Conservation (phyloP, 2,797 vertebrate species). For the Poeciliopsis presidionis region DNA sequence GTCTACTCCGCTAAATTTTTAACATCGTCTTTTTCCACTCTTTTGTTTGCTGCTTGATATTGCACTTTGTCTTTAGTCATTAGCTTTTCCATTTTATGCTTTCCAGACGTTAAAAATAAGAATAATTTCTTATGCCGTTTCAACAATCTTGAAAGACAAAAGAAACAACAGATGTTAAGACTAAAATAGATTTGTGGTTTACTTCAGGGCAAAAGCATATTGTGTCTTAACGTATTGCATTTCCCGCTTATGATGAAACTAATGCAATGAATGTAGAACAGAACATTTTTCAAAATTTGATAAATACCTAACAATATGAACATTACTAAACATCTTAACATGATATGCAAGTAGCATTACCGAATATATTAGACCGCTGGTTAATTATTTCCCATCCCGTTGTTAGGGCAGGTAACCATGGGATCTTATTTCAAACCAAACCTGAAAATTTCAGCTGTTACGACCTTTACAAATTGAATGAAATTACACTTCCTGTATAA, state of each 20-base stretch:
- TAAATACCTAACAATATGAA: neutral
- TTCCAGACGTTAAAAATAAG: slow-evolving; percentile 2
- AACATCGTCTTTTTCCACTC: slow-evolving; percentile 55
- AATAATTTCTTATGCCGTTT: neutral
- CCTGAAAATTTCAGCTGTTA: slow-evolving; percentile 38
- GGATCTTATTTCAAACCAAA: slow-evolving; percentile 35
- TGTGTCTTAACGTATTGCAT: neutral
- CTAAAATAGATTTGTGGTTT: neutral
- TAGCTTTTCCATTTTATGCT: slow-evolving; percentile 32
- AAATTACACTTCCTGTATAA: slow-evolving; percentile 62
- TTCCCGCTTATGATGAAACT: no score
- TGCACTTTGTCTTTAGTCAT: slow-evolving; percentile 49
- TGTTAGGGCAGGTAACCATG: slow-evolving; percentile 1
- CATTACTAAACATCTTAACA: neutral
- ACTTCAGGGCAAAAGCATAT: neutral
- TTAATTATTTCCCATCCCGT: slow-evolving; percentile 22
- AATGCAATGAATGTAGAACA: neutral
- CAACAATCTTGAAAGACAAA: neutral
- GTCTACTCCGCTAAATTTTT: slow-evolving; percentile 54
- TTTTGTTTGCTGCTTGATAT: slow-evolving; percentile 61
- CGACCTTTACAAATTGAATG: slow-evolving; percentile 59
- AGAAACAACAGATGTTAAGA: neutral
- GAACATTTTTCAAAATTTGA: neutral
- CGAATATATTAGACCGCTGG: slow-evolving; percentile 17
- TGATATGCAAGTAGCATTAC: neutral